A percentile compares a stretch with the other conserved stretches of the same genome.
These are phyloP conservation scores for Apantesis nais DNA, from an alignment of 2,888 invertebrate species.

Conservation along the genomic window DNA sequence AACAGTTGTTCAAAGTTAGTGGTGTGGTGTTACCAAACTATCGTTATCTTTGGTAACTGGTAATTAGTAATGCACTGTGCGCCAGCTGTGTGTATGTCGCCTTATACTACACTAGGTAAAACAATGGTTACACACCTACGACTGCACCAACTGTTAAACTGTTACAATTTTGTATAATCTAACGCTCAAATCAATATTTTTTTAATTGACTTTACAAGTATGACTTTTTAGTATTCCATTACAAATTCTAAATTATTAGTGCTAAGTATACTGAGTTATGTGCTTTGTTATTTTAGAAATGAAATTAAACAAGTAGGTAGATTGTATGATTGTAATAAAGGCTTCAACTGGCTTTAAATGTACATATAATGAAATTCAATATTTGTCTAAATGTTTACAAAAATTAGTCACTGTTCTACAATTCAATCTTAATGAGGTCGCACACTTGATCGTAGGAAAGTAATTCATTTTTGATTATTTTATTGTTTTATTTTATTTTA, in stretches of 20 bases:
- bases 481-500: background rate
- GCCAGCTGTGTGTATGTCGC: constrained; percentile 1
- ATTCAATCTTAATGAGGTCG: background rate
- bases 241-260: background rate
- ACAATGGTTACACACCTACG: constrained; percentile 2
- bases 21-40: background rate
- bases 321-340: too few species aligned
- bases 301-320: background rate
- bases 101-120: background rate
- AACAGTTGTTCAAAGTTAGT: background rate
- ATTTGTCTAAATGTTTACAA: too few species aligned
- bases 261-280: background rate
- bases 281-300: background rate
- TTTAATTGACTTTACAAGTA: constrained; percentile 7
- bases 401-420: background rate
- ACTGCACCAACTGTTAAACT: background rate
- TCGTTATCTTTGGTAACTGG: background rate
- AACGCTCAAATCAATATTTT: constrained; percentile 2
- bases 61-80: background rate
- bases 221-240: background rate
- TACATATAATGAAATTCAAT: too few species aligned
- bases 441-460: background rate
- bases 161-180: constrained; percentile 5
- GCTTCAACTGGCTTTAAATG: background rate
- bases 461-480: background rate